Conservation (phyloP, 2,797 vertebrate species). For the Taeniopygia guttata region DNA sequence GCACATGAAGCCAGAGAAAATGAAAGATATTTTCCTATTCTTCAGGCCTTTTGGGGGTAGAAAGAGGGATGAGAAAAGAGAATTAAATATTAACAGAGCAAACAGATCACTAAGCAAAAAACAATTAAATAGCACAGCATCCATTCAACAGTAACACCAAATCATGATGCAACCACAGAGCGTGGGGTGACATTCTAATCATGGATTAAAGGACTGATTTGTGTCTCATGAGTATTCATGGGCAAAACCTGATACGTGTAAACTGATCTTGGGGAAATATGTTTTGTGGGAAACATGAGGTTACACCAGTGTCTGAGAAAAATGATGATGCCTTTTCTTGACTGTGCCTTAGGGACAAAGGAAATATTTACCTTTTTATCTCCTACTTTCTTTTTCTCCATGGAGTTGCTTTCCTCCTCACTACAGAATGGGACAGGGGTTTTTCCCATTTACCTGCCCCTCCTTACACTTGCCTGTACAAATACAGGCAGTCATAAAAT, state of each 20-base stretch:
- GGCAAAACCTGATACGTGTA: conserved; percentile 55
- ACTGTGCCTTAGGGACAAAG: conserved; percentile 12
- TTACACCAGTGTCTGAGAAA: conserved; percentile 8
- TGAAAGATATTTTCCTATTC: conserved; percentile 54
- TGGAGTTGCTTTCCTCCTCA: neutral
- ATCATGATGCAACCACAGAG: conserved; percentile 63
- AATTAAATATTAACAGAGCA: conserved; percentile 62
- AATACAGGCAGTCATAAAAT: neutral
- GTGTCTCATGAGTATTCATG: conserved; percentile 64
- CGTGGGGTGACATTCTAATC: conserved; percentile 47
- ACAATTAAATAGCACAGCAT: conserved; percentile 72
- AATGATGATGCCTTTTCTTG: conserved; percentile 18
- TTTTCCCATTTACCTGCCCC: neutral
- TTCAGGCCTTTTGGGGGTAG: conserved; percentile 55
- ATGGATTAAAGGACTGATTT: conserved; percentile 54
- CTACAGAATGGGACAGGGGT: neutral
- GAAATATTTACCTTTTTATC: conserved; percentile 32
- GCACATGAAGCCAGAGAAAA: conserved; percentile 53
- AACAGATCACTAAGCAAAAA: conserved; percentile 67
- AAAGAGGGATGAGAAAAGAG: neutral
- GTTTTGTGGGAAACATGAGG: conserved; percentile 32
- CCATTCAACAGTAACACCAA: conserved; percentile 64
- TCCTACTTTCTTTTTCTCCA: neutral
- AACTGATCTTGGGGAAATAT: conserved; percentile 14
- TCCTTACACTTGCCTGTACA: neutral